phyloP scores from a whole-genome alignment of 2,888 invertebrate species.

The Polymixis lichenea region DNA sequence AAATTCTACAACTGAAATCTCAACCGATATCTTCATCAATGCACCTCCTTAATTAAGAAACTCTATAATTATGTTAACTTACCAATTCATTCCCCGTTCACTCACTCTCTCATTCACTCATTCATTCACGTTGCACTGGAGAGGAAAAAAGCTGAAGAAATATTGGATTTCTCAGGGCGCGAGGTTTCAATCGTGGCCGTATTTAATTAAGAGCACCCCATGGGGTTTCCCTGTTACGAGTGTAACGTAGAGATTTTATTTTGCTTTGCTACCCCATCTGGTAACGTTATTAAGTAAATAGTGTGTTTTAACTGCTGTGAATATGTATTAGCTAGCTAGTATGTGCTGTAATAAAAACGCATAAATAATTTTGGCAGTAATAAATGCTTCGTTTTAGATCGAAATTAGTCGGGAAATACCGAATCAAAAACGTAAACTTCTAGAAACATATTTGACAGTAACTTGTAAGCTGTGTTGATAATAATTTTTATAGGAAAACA shows the following conservation, averaged over 20 bases:
- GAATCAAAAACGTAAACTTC: neutral
- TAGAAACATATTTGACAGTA: neutral
- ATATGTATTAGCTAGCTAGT: slow-evolving; percentile 6
- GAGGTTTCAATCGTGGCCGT: slow-evolving; percentile 84
- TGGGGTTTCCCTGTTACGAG: slow-evolving; percentile 73
- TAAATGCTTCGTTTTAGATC: neutral
- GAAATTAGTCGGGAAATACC: neutral
- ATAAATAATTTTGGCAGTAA: neutral
- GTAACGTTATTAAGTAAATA: slow-evolving; percentile 58
- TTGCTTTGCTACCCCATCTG: slow-evolving; percentile 56
- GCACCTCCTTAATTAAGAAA: slow-evolving; percentile 38
- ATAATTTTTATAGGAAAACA: too few species aligned
- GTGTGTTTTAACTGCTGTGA: slow-evolving; percentile 42
- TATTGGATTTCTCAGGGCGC: slow-evolving; percentile 81
- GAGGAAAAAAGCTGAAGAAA: slow-evolving; percentile 78
- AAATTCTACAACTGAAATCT: neutral
- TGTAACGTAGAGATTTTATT: slow-evolving; percentile 75
- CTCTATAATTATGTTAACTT: slow-evolving; percentile 56
- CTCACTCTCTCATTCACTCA: slow-evolving; percentile 71
- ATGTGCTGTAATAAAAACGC: neutral
- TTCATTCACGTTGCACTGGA: slow-evolving; percentile 70
- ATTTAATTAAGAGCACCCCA: slow-evolving; percentile 86
- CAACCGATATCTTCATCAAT: slow-evolving; percentile 7
- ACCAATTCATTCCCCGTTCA: slow-evolving; percentile 66
- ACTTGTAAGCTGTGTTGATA: neutral